phyloP scores from a whole-genome alignment of 2,797 vertebrate genomes.

The Anolis apletophallus region DNA sequence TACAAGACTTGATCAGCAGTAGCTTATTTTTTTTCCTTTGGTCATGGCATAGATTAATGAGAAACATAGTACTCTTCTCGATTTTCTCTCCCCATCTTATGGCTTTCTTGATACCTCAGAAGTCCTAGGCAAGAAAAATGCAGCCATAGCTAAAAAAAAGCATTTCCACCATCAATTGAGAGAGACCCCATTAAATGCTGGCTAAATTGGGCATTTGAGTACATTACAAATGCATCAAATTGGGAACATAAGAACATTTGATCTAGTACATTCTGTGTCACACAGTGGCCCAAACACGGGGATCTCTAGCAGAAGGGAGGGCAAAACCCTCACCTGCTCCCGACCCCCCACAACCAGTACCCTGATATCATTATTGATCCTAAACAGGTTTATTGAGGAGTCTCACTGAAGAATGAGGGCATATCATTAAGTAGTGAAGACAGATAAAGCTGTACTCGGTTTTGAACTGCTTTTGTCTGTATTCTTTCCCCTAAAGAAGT shows the following conservation, averaged over 20 bases:
- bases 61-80: neutral
- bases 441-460: too few species aligned
- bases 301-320: too few species aligned
- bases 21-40: neutral
- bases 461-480: neutral
- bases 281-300: too few species aligned
- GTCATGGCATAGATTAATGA: neutral
- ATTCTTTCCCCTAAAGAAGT: neutral
- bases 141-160: neutral
- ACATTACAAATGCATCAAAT: neutral
- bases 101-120: neutral
- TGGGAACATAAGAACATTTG: too few species aligned
- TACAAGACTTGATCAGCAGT: neutral
- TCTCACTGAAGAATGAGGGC: neutral
- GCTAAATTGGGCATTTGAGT: neutral
- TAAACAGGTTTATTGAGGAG: neutral
- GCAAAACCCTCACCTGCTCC: too few species aligned
- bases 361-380: neutral
- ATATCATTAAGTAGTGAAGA: neutral
- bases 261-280: too few species aligned
- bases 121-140: neutral
- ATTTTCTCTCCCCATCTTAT: neutral
- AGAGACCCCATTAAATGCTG: neutral
- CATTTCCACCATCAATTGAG: neutral
- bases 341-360: too few species aligned